Percentiles rank a stretch among this genome's conserved stretches.
Evolutionary conservation across 1,140 invertebrate genomes (phyloP).

Genomic region (Drosophila truncata): DNA sequence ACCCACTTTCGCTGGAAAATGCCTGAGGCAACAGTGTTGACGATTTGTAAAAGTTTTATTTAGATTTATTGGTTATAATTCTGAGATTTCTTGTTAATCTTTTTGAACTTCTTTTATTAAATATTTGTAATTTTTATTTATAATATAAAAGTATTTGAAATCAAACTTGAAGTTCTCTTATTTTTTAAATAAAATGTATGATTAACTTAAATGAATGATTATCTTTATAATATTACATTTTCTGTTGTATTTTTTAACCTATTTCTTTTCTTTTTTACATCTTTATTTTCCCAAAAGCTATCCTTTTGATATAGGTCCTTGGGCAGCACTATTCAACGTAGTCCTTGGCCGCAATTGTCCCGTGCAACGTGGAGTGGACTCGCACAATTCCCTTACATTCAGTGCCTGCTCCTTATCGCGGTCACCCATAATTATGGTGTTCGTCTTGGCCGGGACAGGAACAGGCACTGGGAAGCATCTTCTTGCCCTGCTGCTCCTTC

Average conservation of each 20-base stretch:
- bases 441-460: conserved; percentile 44
- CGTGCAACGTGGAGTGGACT: conserved; percentile 40
- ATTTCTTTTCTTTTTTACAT: accelerated
- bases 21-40: not conserved
- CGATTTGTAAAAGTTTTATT: not conserved
- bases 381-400: conserved; percentile 46
- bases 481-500: conserved; percentile 4
- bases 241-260: no score
- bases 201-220: no score
- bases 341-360: conserved; percentile 77
- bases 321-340: conserved; percentile 6
- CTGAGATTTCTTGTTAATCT: not conserved
- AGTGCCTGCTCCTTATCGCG: conserved; percentile 42
- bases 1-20: not conserved
- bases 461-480: conserved; percentile 8
- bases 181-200: no score
- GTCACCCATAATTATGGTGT: conserved; percentile 59
- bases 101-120: no score
- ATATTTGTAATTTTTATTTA: no score
- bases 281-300: not conserved
- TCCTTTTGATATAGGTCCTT: conserved; percentile 1
- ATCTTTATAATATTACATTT: no score
- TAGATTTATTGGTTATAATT: not conserved
- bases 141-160: no score
- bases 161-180: no score